phyloP scores from a whole-genome alignment of 2,888 invertebrate species.

The Eupithecia exiguata region DNA sequence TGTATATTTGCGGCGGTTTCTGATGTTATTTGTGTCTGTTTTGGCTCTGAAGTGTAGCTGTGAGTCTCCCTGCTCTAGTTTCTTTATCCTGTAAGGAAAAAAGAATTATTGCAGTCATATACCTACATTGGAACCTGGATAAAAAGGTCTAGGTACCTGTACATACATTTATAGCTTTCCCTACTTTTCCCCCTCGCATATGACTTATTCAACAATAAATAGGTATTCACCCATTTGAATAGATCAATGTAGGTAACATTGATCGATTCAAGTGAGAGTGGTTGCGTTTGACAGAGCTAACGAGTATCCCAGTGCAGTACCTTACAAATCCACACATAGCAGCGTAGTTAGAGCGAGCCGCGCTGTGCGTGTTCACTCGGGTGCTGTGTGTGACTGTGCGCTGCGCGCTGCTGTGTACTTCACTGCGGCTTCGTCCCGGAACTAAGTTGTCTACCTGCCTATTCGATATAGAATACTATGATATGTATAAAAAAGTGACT shows the following conservation, averaged over 20 bases:
- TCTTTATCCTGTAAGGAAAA: constrained; percentile 45
- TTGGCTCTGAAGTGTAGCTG: constrained; percentile 42
- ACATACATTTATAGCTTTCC: neutral
- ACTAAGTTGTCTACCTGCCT: neutral
- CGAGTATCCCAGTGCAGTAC: neutral
- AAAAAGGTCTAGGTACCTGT: neutral
- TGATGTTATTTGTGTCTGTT: constrained; percentile 44
- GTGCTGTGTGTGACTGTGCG: no score
- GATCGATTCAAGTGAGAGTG: neutral
- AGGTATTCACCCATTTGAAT: neutral
- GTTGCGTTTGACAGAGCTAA: neutral
- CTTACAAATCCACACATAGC: neutral
- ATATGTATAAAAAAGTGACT: neutral
- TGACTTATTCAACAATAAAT: neutral
- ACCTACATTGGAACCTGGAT: neutral
- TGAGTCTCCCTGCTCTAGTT: constrained; percentile 61
- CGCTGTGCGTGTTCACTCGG: neutral
- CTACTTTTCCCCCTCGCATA: neutral
- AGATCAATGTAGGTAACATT: no score
- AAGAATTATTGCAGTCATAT: neutral
- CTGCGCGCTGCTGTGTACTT: neutral
- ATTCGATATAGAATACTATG: neutral
- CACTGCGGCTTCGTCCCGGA: neutral
- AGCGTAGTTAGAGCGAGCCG: neutral
- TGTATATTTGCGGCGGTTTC: constrained; percentile 48